Conservation (phyloP, 1,140 invertebrate species). For the Drosophila prosaltans region DNA sequence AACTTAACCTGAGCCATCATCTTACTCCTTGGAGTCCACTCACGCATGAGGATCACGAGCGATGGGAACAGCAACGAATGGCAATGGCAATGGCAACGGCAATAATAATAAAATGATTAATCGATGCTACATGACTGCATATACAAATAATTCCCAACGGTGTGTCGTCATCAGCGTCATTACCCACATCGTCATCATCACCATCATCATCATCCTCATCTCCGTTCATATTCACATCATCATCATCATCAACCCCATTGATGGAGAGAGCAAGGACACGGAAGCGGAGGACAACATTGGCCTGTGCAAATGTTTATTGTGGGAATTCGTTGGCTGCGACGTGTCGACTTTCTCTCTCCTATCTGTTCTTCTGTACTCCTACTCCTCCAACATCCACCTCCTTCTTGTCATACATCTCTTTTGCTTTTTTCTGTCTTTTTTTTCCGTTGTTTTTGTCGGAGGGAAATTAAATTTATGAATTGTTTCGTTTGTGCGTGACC, state of each 20-base stretch:
- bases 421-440: not conserved
- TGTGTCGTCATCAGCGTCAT: constrained; percentile 72
- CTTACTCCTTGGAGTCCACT: constrained; percentile 19
- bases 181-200: constrained; percentile 49
- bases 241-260: constrained; percentile 19
- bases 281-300: constrained; percentile 41
- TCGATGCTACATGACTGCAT: constrained; percentile 81
- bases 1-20: not conserved
- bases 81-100: constrained; percentile 38
- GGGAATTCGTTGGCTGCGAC: constrained; percentile 69
- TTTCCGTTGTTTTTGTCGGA: constrained; percentile 17
- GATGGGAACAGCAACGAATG: constrained; percentile 72
- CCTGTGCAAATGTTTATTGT: constrained; percentile 78
- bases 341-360: constrained; percentile 40
- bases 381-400: not conserved
- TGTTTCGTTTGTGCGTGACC: constrained; percentile 80
- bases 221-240: constrained; percentile 19
- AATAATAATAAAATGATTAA: constrained; percentile 81
- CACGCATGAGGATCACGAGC: constrained; percentile 75
- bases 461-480: constrained; percentile 80
- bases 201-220: constrained; percentile 43
- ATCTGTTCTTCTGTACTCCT: not conserved
- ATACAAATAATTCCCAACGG: constrained; percentile 79
- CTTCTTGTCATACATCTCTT: not conserved
- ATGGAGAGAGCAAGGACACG: not conserved